Base-by-base conservation (phyloP, 2,888 invertebrate species). In the Alloplasta piceator region DNA sequence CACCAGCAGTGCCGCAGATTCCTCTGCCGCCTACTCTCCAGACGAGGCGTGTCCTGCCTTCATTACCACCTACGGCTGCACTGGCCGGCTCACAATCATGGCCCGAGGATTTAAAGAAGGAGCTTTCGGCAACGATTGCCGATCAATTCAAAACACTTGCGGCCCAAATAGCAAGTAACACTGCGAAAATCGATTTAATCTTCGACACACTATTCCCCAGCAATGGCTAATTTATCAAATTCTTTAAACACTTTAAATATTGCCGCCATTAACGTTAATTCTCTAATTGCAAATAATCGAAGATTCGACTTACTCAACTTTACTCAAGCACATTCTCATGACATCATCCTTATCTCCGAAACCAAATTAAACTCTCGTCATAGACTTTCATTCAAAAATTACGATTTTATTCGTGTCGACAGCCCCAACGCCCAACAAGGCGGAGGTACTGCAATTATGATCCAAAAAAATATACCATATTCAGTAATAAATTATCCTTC, bases 381-480 rank as follows among this genome's bases (percentile, higher is more conserved):
- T 50, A 64, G 68, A 56, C 1, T 82, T 0, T n/a, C 10, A 26
- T 75, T 82, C 41, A 16, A 48, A 10, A 39, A 82, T 12, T 83
- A 82, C 36, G 12, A 81, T 5, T 5, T 83, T 0, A 71, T 82
- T 26, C 66, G n/a, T n/a, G n/a, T n/a, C n/a, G n/a, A n/a, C n/a
- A n/a, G n/a, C n/a, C n/a, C n/a, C n/a, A n/a, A n/a, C n/a, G n/a
- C n/a, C n/a, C n/a, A n/a, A n/a, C n/a, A n/a, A n/a, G n/a, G n/a
- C n/a, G n/a, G n/a, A n/a, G n/a, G n/a, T n/a, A n/a, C n/a, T n/a
- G n/a, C n/a, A n/a, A n/a, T n/a, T n/a, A n/a, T n/a, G n/a, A n/a
- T 81, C 12, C 10, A 83, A 76, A 72, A 82, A 80, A 60, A 2
- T 39, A 4, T 79, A 1, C 76, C 79, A 66, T 82, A 14, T 12